These are phyloP conservation scores for Hirtodrosophila cameraria DNA, from an alignment of 2,888 invertebrate genomes.

Conservation along the genomic window DNA sequence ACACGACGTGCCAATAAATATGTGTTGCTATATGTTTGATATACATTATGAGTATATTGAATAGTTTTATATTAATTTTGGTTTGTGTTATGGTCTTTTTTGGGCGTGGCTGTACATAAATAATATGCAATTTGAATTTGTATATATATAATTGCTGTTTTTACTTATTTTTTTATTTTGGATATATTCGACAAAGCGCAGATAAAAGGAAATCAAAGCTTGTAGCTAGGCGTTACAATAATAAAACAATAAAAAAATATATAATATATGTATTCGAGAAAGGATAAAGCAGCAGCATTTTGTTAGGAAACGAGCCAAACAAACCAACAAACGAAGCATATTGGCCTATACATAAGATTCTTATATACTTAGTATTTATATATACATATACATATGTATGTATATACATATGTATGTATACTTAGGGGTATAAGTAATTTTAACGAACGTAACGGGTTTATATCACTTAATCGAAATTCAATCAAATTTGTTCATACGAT, in stretches of 20 bases:
- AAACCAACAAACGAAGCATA: constrained; percentile 45
- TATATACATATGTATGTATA: constrained; percentile 6
- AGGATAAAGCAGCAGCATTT: constrained; percentile 47
- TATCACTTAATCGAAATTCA: constrained; percentile 8
- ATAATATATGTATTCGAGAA: constrained; percentile 21
- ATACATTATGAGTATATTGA: constrained; percentile 35
- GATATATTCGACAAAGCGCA: constrained; percentile 53
- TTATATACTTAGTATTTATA: constrained; percentile 11
- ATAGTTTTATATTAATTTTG: constrained; percentile 16
- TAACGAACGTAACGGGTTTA: constrained; percentile 32
- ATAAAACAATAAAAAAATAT: constrained; percentile 20
- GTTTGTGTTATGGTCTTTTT: constrained; percentile 10
- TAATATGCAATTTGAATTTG: constrained; percentile 34
- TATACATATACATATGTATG: constrained; percentile 5
- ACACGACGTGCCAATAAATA: constrained; percentile 68
- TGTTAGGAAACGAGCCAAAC: constrained; percentile 40
- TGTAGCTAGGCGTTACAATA: constrained; percentile 35
- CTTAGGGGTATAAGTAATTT: constrained; percentile 1
- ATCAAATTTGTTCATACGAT: constrained; percentile 2
- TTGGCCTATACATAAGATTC: constrained; percentile 34
- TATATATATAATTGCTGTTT: constrained; percentile 13
- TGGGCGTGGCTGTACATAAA: constrained; percentile 51
- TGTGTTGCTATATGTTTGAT: constrained; percentile 50
- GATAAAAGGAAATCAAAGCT: constrained; percentile 36
- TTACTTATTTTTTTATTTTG: constrained; percentile 26